Conservation (phyloP, 37 sponge, comb jelly and placozoan species). For the Spongilla lacustris region DNA sequence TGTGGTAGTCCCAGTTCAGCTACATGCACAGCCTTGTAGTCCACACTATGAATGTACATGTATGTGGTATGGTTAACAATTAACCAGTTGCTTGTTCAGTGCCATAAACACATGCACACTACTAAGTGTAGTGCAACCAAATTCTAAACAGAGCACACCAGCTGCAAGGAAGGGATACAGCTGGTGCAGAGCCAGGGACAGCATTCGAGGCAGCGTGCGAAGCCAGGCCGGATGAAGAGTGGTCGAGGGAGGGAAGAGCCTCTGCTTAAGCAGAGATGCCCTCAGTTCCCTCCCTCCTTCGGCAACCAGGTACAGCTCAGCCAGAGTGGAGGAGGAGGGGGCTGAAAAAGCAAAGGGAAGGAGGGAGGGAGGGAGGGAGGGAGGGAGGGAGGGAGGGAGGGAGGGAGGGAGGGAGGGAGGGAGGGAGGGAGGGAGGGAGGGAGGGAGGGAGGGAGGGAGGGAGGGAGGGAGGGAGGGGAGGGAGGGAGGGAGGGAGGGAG, state of each 20-base stretch:
- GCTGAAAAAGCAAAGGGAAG: not conserved
- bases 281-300: slow-evolving; percentile 17
- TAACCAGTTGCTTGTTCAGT: no score
- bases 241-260: not conserved
- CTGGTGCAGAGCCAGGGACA: slow-evolving; percentile 15
- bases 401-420: not conserved
- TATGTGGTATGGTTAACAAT: no score
- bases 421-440: not conserved
- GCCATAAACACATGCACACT: no score
- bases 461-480: not conserved
- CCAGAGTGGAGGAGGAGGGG: slow-evolving; percentile 9
- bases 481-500: not conserved
- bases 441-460: not conserved
- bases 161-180: no score
- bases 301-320: slow-evolving; percentile 25
- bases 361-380: not conserved
- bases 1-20: no score
- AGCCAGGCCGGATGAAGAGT: slow-evolving; percentile 16
- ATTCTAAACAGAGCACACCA: no score
- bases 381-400: not conserved
- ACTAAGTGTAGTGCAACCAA: no score
- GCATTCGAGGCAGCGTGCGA: slow-evolving; percentile 15
- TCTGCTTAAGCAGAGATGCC: slow-evolving; percentile 6
- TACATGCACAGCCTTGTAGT: no score
- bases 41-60: no score